These are phyloP conservation scores for Novumbra hubbsi DNA, from an alignment of 2,797 vertebrate genomes.

Conservation along the genomic window DNA sequence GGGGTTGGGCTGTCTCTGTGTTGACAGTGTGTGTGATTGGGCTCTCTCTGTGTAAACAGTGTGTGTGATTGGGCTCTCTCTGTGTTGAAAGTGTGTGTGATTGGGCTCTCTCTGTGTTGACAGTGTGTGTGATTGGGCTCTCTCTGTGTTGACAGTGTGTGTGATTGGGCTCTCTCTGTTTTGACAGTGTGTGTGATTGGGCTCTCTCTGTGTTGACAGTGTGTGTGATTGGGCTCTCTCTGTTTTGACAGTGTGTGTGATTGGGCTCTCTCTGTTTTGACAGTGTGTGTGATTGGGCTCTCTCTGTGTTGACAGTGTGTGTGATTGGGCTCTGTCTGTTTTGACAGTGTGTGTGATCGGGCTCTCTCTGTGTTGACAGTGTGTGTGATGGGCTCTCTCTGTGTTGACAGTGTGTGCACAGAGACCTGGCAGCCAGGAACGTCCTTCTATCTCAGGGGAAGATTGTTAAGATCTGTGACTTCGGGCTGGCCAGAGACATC, in stretches of 20 bases:
- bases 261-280: too few species aligned
- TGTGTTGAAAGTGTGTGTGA: background rate
- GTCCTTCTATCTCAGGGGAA: conserved; percentile 97
- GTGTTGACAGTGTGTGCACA: conserved; percentile 99
- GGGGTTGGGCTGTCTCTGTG: background rate
- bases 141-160: conserved; percentile 9
- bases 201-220: conserved; percentile 8
- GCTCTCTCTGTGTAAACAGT: conserved; percentile 8
- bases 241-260: conserved; percentile 5
- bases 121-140: background rate
- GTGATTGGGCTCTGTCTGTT: too few species aligned
- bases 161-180: too few species aligned
- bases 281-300: background rate
- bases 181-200: too few species aligned
- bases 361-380: conserved; percentile 9
- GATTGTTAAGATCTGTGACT: conserved; percentile 99
- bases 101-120: conserved; percentile 7
- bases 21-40: background rate
- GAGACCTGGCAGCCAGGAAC: conserved; percentile 95
- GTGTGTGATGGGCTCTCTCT: too few species aligned
- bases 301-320: conserved; percentile 9
- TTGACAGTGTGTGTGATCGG: too few species aligned
- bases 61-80: background rate
- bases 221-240: background rate
- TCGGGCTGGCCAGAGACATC: conserved; percentile 96